These are phyloP conservation scores for Xenus cinereus DNA, from an alignment of 2,113 vertebrate genomes.

Conservation along the genomic window DNA sequence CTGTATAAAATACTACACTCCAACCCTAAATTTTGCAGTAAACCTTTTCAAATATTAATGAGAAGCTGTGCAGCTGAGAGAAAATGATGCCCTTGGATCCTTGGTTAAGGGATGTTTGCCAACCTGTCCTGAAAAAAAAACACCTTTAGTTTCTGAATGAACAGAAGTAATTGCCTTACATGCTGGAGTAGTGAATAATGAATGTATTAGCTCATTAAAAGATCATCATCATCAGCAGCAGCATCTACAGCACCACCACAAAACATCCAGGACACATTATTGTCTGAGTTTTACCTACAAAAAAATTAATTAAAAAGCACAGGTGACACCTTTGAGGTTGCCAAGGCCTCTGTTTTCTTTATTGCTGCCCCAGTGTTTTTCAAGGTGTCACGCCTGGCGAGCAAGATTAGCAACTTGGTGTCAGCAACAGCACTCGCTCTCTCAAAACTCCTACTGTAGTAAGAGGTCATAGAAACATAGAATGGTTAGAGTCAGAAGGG, in stretches of 20 bases:
- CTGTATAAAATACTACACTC: neutral
- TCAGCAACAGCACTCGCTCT: neutral
- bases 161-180: neutral
- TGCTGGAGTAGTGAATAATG: neutral
- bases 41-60: constrained; percentile 50
- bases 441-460: neutral
- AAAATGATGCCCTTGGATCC: neutral
- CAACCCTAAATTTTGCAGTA: neutral
- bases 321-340: neutral
- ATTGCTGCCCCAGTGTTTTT: neutral
- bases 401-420: neutral
- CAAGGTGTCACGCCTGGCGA: neutral
- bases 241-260: neutral
- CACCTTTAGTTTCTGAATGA: neutral
- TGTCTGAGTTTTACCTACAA: neutral
- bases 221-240: neutral
- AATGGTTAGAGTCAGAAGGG: no score
- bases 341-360: neutral
- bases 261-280: neutral
- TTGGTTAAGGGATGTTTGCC: neutral
- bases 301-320: neutral
- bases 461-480: neutral
- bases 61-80: neutral
- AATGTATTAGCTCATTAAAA: neutral
- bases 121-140: neutral